Evolutionary conservation across 2,797 vertebrate species (phyloP).

Genomic region (Rousettus madagascariensis): DNA sequence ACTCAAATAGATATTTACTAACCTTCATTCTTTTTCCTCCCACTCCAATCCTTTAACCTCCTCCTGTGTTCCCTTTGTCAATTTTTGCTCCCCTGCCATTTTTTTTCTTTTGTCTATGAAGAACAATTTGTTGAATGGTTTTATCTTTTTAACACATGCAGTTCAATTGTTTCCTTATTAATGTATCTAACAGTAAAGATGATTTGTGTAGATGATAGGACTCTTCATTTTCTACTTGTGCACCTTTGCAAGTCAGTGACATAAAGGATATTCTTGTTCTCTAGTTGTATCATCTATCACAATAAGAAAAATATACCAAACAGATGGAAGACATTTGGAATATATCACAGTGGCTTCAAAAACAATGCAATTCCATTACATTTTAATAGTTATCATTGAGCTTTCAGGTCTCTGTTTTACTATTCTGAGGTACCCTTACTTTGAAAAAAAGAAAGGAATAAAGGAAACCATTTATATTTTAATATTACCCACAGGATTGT

Average conservation of each 20-base stretch:
- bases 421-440: neutral
- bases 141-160: neutral
- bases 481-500: neutral
- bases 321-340: neutral
- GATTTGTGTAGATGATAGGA: neutral
- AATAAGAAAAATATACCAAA: neutral
- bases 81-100: constrained; percentile 9
- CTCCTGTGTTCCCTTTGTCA: neutral
- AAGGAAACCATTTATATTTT: neutral
- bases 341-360: neutral
- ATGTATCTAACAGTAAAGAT: neutral
- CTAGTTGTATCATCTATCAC: neutral
- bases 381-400: neutral
- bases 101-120: constrained; percentile 21
- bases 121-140: constrained; percentile 17
- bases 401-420: neutral
- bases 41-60: constrained; percentile 13
- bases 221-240: neutral
- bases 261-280: constrained; percentile 17
- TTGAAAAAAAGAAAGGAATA: neutral
- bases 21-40: neutral
- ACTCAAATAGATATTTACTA: constrained; percentile 35
- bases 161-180: neutral
- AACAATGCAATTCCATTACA: neutral
- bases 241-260: neutral